Evolutionary conservation across 2,888 invertebrate species (phyloP), one percentile per base, ranked within the genome.

Genomic region (Megalurothrips usitatus): DNA sequence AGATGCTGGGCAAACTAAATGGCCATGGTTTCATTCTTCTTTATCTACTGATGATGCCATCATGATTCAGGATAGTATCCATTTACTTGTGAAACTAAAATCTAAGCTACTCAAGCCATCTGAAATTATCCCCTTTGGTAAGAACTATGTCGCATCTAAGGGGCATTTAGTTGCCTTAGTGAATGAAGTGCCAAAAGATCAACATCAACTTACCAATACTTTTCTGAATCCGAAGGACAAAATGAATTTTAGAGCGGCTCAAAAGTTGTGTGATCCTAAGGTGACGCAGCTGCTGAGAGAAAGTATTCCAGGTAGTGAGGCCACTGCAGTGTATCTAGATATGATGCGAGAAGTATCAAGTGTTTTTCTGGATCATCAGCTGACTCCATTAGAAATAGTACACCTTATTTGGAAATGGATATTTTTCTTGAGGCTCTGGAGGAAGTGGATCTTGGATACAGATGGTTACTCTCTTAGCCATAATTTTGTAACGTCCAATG

Each of bases 51-150:
- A n/a, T 63, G 63, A 63, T n/a, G n/a, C 63, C 9, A n/a, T 63
- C 3, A 63, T 63, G 63, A 63, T 63, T 63, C n/a, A 63, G n/a
- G 63, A 63, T 63, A 63, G 12, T 9, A n/a, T 63, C 63, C 63
- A 63, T n/a, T 63, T 63, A 63, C 63, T 63, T 1, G 63, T 63
- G 2, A 63, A 63, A 63, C 63, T 63, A 19, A 63, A n/a, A 63
- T 63, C 63, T 1, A 63, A 63, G 9, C 9, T 63, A n/a, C 63
- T 63, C 63, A 63, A n/a, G n/a, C n/a, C 63, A n/a, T 63, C 11
- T 63, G 63, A 63, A n/a, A 63, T 63, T n/a, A 63, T 11, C n/a
- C 63, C 63, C 63, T 63, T 63, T 63, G 63, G 63, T n/a, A 63
- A 63, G 63, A 63, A 19, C 9, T 2, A 63, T n/a, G 63, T 63